Evolutionary conservation across 2,797 vertebrate species (phyloP).

Genomic region (Melanotaenia nigrans): DNA sequence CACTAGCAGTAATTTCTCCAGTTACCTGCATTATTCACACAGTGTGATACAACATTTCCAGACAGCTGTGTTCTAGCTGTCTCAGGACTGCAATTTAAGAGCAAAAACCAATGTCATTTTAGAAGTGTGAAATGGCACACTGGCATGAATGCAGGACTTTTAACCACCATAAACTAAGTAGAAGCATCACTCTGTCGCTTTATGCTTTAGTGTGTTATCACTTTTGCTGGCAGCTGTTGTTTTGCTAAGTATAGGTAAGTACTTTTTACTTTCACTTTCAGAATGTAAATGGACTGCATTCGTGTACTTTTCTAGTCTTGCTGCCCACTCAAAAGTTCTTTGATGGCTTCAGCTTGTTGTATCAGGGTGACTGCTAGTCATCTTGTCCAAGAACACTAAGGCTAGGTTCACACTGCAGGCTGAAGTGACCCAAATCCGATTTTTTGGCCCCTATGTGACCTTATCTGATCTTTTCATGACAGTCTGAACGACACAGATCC

Average conservation of each 20-base stretch:
- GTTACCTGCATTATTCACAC: not conserved
- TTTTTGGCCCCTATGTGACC: no score
- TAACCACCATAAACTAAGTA: not conserved
- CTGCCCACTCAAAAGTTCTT: not conserved
- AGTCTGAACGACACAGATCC: no score
- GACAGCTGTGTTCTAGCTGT: not conserved
- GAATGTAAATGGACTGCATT: not conserved
- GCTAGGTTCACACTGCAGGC: no score
- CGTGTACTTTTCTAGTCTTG: not conserved
- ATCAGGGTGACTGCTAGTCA: not conserved
- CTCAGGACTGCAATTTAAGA: not conserved
- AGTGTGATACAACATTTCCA: not conserved
- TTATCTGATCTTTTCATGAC: no score
- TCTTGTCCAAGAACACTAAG: no score
- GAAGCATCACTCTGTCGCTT: not conserved
- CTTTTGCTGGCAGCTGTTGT: not conserved
- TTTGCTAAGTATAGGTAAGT: not conserved
- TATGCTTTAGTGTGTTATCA: not conserved
- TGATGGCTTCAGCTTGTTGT: not conserved
- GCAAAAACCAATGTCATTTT: not conserved
- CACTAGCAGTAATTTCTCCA: not conserved
- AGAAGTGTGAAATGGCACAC: not conserved
- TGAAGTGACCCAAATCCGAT: no score
- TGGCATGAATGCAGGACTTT: not conserved
- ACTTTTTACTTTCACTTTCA: not conserved